Conservation (phyloP, 2,797 vertebrate genomes). For the Botia kubotai region DNA sequence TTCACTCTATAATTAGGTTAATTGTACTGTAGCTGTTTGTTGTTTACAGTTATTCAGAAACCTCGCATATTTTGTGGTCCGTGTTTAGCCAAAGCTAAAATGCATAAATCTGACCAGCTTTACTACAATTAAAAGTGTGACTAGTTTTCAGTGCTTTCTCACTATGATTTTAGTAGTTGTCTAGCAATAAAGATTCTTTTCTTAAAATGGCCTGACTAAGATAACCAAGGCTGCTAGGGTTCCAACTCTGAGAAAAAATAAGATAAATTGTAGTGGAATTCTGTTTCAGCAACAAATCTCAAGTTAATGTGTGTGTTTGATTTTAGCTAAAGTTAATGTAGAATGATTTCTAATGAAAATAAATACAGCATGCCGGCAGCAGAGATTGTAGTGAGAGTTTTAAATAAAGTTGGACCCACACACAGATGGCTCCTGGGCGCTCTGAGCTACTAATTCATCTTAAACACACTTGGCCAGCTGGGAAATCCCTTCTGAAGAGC, state of each 20-base stretch:
- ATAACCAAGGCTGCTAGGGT: background rate
- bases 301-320: too few species aligned
- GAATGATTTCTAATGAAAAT: background rate
- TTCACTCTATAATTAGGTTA: too few species aligned
- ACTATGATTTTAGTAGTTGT: too few species aligned
- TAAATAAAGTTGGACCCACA: conserved; percentile 50
- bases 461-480: conserved; percentile 69
- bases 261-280: too few species aligned
- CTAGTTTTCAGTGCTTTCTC: background rate
- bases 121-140: background rate
- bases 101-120: background rate
- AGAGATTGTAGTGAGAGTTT: conserved; percentile 58
- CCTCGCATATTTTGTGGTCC: too few species aligned
- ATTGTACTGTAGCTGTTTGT: too few species aligned
- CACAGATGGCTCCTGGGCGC: conserved; percentile 42
- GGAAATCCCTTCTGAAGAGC: conserved; percentile 73
- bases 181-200: too few species aligned
- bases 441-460: conserved; percentile 71
- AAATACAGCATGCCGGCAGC: background rate
- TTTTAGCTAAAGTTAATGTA: background rate
- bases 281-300: too few species aligned
- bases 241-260: too few species aligned
- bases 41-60: too few species aligned
- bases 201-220: too few species aligned
- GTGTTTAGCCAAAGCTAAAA: background rate